Evolutionary conservation across 2,888 invertebrate genomes (phyloP), one percentile per base, ranked within the genome.

Genomic region (Periphyllus acericola): DNA sequence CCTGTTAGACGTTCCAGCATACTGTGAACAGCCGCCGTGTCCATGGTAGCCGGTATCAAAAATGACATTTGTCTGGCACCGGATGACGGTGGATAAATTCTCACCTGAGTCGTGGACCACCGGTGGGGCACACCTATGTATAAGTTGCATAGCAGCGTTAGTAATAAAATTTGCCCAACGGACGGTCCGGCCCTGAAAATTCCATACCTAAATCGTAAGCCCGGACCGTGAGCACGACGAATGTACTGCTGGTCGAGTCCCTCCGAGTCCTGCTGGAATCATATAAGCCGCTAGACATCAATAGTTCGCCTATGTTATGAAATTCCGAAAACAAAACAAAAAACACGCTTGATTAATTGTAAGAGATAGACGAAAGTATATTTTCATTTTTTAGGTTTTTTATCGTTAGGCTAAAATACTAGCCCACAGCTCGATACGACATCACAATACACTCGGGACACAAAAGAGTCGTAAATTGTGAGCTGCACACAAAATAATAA

Each of bases 151-250:
- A 25, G 55, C n/a, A 52, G 21, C 8, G 29, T n/a, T 25, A 25
- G n/a, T n/a, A 29, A 25, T 79, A 8, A 76, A 78, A 6, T 0
- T 34, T 19, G 14, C 29, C 29, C 25, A 32, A 60, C 19, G 11
- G n/a, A 17, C 19, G 36, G 8, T 25, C 29, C 8, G 32, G 8
- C 5, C 21, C 0, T 6, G 17, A 34, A 46, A 25, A 76, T 80
- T 90, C 91, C 90, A n/a, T n/a, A 93, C 93, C 97, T 89, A 96
- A 93, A 92, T 97, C 97, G 91, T 96, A 96, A 3, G 96, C 97
- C 91, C 96, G 93, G 25, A 95, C 94, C 85, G 94, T 95, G 11
- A 97, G 91, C n/a, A 94, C 93, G n/a, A 85, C 89, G n/a, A 90
- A 89, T 34, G 80, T 66, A 25, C 40, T 87, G 68, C 40, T 75